Evolutionary conservation across 1,140 invertebrate genomes (phyloP), one percentile per base, ranked within the genome.

Genomic region (Diplogasteroides magnus): DNA sequence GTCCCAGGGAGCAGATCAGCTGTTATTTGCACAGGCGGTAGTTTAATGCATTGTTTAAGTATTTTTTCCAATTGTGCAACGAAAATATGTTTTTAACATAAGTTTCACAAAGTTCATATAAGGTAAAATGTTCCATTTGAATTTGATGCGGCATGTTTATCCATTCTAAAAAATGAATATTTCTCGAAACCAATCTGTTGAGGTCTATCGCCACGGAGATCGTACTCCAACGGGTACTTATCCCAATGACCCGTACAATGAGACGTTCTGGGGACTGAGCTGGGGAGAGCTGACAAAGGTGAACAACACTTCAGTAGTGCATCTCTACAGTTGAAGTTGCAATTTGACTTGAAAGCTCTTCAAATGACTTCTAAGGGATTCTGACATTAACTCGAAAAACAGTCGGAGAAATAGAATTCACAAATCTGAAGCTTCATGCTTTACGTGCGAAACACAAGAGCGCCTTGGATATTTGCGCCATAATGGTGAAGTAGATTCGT

Each of bases 121-220:
- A 11, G 19, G n/a, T 48, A 48, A 48, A 48, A 48, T 48, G 6
- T 11, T 48, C 37, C 6, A 11, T 11, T 11, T 11, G 37, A 48
- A 48, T 6, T 11, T 19, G 19, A 48, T 19, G 19, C 37, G 6
- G 37, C 6, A 48, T 11, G 6, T 48, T 48, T 19, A 48, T 48
- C 19, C 19, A 48, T 48, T 19, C 37, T 6, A 11, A n/a, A n/a
- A n/a, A n/a, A n/a, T n/a, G n/a, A n/a, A n/a, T n/a, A n/a, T n/a
- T n/a, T n/a, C n/a, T n/a, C n/a, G n/a, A n/a, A 61, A 11, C 11
- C 25, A 61, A 23, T 23, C 14, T 23, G n/a, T 64, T 37, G 23
- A 69, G 72, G 28, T 74, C n/a, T 74, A 31, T 63, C 72, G 72
- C 2, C 72, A 74, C 61, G 72, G 72, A 11, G 72, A 74, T 57